A percentile compares a stretch with the other conserved stretches of the same genome.
Conservation (phyloP, 2,797 vertebrate species). For the Amniataba percoides region DNA sequence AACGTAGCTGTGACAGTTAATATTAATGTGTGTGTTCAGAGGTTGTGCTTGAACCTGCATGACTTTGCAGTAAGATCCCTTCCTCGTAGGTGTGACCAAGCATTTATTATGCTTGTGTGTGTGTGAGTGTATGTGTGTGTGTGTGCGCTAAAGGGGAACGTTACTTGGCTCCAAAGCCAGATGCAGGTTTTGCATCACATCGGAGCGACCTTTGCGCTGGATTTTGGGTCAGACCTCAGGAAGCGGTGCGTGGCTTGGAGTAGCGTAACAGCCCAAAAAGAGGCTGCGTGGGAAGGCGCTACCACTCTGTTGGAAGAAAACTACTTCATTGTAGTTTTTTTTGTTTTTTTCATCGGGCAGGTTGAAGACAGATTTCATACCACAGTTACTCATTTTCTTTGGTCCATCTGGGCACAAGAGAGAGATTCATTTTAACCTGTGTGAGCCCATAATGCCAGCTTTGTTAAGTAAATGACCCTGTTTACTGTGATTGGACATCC, state of each 20-base stretch:
- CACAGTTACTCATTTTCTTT: conserved; percentile 2
- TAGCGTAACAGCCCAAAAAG: background rate
- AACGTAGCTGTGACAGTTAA: background rate
- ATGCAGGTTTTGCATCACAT: background rate
- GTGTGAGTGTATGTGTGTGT: conserved; percentile 6
- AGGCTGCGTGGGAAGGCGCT: background rate
- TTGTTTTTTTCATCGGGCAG: conserved; percentile 1
- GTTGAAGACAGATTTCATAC: conserved; percentile 14
- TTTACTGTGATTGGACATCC: background rate
- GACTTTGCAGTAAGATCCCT: conserved; percentile 32
- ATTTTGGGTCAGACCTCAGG: conserved; percentile 10
- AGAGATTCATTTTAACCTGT: background rate
- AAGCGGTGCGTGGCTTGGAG: background rate
- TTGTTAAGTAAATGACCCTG: background rate
- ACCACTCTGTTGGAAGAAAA: background rate
- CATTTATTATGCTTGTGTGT: background rate
- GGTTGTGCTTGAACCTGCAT: conserved; percentile 55
- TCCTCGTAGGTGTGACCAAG: conserved; percentile 10
- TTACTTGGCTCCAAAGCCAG: conserved; percentile 6
- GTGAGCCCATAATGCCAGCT: background rate
- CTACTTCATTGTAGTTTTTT: background rate
- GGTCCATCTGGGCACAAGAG: background rate
- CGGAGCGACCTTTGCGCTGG: background rate
- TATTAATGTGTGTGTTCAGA: conserved; percentile 8
- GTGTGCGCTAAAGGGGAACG: background rate